These are phyloP conservation scores for Drosophila trapezifrons DNA, from an alignment of 1,140 invertebrate genomes.

Conservation along the genomic window DNA sequence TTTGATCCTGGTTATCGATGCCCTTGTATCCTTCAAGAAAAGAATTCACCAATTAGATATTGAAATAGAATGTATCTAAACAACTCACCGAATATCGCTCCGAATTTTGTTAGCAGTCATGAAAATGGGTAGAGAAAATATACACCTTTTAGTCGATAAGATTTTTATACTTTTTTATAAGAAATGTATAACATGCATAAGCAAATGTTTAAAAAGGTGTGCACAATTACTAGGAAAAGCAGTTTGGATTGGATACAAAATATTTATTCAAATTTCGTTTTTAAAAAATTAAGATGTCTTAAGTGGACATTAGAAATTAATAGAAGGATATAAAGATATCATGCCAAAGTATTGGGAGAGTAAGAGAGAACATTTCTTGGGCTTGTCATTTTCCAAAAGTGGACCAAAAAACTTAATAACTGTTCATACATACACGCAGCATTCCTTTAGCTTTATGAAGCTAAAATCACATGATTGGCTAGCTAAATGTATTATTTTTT, in stretches of 20 bases:
- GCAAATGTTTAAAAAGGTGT: constrained; percentile 21
- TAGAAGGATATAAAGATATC: constrained; percentile 46
- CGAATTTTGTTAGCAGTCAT: neutral
- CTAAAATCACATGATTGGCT: constrained; percentile 29
- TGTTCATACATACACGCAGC: constrained; percentile 66
- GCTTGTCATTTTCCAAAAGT: constrained; percentile 25
- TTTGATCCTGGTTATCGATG: neutral
- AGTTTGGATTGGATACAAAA: constrained; percentile 10
- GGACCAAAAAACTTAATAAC: constrained; percentile 14
- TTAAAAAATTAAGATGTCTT: constrained; percentile 8
- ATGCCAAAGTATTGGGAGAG: constrained; percentile 55
- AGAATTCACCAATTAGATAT: neutral
- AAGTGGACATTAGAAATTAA: constrained; percentile 42
- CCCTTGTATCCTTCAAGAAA: neutral
- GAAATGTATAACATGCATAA: constrained; percentile 14
- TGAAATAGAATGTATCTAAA: neutral
- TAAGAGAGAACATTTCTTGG: constrained; percentile 22
- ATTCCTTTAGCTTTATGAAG: constrained; percentile 34
- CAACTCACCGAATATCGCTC: constrained; percentile 11
- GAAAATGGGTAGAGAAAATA: constrained; percentile 6
- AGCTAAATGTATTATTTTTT: constrained; percentile 42
- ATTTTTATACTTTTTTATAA: neutral
- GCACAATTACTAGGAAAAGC: constrained; percentile 1
- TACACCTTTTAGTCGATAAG: neutral
- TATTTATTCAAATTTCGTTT: constrained; percentile 10